Percentiles rank a stretch among this genome's conserved stretches.
Conservation (phyloP, 1,140 invertebrate genomes). For the Papilio polyxenes region DNA sequence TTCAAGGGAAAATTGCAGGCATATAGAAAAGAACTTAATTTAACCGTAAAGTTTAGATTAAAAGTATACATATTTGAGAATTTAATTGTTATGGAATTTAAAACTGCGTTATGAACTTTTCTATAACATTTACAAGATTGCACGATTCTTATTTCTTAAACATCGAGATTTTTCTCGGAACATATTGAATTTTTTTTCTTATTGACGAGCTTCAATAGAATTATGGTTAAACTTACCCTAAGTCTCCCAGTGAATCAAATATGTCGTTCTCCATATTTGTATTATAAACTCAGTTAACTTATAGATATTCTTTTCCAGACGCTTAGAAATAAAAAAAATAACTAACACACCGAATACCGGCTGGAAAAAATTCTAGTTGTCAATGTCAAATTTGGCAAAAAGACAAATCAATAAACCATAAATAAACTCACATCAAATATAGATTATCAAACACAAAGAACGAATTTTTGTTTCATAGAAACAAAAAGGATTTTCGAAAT, state of each 20-base stretch:
- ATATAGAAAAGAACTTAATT: not conserved
- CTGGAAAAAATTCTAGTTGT: conserved; percentile 1
- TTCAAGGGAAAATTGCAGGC: not conserved
- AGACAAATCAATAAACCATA: conserved; percentile 17
- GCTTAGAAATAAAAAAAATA: conserved; percentile 16
- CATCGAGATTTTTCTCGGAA: not conserved
- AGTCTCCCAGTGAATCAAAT: conserved; percentile 69
- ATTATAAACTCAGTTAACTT: conserved; percentile 9
- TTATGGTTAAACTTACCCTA: conserved; percentile 64
- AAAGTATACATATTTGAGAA: no score
- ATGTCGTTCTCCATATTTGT: conserved; percentile 74
- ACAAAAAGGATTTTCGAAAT: no score
- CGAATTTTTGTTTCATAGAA: not conserved
- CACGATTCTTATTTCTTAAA: not conserved
- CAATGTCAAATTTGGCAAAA: conserved; percentile 16
- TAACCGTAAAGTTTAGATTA: not conserved
- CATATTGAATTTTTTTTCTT: conserved; percentile 15
- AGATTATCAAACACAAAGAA: not conserved
- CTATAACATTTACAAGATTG: not conserved
- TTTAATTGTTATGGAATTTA: no score
- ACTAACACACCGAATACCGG: not conserved
- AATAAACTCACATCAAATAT: not conserved
- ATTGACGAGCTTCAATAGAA: conserved; percentile 35
- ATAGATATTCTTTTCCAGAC: not conserved
- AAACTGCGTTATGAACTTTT: no score